Evolutionary conservation across 2,113 vertebrate species (phyloP).

Genomic region (Cololabis saira): DNA sequence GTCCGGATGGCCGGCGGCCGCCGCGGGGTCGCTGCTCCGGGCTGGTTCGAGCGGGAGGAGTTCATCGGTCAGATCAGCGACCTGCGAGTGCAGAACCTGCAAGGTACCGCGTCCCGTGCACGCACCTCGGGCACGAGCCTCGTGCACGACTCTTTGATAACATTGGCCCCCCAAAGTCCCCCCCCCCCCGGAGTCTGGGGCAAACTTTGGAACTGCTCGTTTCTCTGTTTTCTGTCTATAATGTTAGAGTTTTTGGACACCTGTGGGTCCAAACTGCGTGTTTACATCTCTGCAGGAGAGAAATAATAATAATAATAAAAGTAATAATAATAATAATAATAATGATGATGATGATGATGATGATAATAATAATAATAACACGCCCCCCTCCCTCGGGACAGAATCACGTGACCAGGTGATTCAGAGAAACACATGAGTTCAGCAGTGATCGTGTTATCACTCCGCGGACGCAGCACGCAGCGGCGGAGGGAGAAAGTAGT

Average conservation of each 20-base stretch:
- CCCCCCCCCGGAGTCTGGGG: not conserved
- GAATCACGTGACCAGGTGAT: constrained; percentile 18
- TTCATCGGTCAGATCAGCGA: constrained; percentile 95
- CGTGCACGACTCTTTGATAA: not conserved
- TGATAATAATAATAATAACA: too few relatives aligned
- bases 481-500: not conserved
- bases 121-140: too few relatives aligned
- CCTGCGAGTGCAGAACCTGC: constrained; percentile 94
- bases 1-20: constrained; percentile 87
- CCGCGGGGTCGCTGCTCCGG: constrained; percentile 89
- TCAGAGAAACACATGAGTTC: constrained; percentile 2
- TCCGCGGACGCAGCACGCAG: not conserved
- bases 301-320: too few relatives aligned
- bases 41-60: constrained; percentile 95
- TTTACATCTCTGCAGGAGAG: too few relatives aligned
- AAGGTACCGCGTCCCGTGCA: too few relatives aligned
- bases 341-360: too few relatives aligned
- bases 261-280: too few relatives aligned
- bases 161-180: not conserved
- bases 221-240: too few relatives aligned
- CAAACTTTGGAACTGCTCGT: constrained; percentile 13
- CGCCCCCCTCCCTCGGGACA: not conserved
- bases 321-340: too few relatives aligned
- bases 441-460: too few relatives aligned
- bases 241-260: too few relatives aligned